Percentiles rank a stretch among this genome's conserved stretches.
Conservation (phyloP, 1,140 invertebrate species). For the Lordiphosa clarofinis region DNA sequence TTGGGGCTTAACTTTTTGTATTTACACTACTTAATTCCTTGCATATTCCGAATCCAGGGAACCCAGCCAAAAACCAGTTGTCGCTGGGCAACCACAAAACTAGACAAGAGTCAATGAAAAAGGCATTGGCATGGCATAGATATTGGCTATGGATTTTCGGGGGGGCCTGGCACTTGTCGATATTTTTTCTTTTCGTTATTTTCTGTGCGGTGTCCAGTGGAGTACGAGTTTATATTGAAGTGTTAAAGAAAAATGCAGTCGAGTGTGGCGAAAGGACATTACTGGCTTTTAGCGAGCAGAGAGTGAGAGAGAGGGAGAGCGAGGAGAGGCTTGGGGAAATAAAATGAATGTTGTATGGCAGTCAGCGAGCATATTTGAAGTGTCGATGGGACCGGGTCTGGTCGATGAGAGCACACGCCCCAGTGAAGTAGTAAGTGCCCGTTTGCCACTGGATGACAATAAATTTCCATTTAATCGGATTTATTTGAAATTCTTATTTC, state of each 20-base stretch:
- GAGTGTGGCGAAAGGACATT: constrained; percentile 76
- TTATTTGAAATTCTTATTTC: constrained; percentile 77
- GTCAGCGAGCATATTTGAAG: constrained; percentile 70
- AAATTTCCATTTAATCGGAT: constrained; percentile 78
- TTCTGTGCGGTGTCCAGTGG: constrained; percentile 11
- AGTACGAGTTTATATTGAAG: constrained; percentile 57
- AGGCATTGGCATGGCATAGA: constrained; percentile 47
- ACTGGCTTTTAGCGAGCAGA: constrained; percentile 68
- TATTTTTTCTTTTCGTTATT: constrained; percentile 22
- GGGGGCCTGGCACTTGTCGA: constrained; percentile 19
- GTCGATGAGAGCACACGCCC: constrained; percentile 71
- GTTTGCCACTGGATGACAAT: constrained; percentile 76
- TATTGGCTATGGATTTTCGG: constrained; percentile 36
- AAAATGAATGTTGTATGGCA: constrained; percentile 73
- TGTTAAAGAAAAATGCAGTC: constrained; percentile 77
- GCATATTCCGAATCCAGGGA: constrained; percentile 41
- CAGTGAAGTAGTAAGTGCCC: constrained; percentile 73
- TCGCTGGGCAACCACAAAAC: constrained; percentile 65
- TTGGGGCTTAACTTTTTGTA: constrained; percentile 54
- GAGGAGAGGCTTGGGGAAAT: constrained; percentile 43
- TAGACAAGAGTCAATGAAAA: constrained; percentile 60
- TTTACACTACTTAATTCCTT: constrained; percentile 63
- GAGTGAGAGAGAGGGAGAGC: constrained; percentile 16
- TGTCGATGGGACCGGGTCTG: constrained; percentile 41
- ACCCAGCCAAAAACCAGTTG: constrained; percentile 55